Percentiles rank a stretch among this genome's conserved stretches.
Evolutionary conservation across 1,140 invertebrate species (phyloP).

Genomic region (Periplaneta americana): DNA sequence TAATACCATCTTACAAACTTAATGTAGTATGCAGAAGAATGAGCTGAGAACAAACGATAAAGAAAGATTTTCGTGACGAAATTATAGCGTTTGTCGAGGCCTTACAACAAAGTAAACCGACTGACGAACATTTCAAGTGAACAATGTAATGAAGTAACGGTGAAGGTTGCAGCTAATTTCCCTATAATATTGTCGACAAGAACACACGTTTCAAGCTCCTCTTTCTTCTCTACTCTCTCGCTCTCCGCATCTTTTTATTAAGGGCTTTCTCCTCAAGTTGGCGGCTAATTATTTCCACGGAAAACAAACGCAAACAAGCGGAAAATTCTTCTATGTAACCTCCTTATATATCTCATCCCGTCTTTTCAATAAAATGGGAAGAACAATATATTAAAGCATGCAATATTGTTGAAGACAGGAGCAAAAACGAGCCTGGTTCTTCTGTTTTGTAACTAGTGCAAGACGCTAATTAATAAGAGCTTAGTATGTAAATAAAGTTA

Average conservation of each 20-base stretch:
- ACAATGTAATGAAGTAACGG: background rate
- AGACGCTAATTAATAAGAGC: background rate
- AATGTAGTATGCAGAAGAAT: too few species aligned
- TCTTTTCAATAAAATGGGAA: background rate
- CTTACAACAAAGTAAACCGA: background rate
- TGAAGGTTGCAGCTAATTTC: background rate
- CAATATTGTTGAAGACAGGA: background rate
- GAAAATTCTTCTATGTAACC: background rate
- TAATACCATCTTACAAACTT: too few species aligned
- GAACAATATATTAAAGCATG: background rate
- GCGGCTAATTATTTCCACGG: background rate
- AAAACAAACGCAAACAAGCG: background rate
- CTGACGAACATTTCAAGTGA: background rate
- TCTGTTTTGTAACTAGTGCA: background rate
- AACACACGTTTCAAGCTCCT: too few species aligned
- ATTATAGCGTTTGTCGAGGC: background rate
- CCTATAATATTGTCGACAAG: background rate
- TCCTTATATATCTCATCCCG: background rate
- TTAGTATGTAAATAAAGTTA: background rate
- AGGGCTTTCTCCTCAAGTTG: background rate
- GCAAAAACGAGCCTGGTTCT: background rate
- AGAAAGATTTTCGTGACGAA: too few species aligned
- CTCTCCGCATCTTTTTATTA: background rate
- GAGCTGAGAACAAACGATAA: too few species aligned
- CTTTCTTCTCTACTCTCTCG: too few species aligned